phyloP scores from a whole-genome alignment of 2,113 vertebrate genomes.

The Zapornia atra region DNA sequence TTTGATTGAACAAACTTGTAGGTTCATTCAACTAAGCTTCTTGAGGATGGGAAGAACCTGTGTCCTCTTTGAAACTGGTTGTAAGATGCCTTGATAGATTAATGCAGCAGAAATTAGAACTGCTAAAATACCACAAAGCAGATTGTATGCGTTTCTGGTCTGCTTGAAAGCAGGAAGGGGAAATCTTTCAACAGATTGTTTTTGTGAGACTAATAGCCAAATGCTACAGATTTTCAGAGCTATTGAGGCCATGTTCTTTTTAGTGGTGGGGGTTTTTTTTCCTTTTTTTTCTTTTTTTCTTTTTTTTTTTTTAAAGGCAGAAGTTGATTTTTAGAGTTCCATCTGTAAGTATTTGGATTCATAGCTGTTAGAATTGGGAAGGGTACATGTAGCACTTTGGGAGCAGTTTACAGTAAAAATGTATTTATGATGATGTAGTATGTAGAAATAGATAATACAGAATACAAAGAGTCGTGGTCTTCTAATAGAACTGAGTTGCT shows the following conservation, averaged over 20 bases:
- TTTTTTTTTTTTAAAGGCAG: neutral
- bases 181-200: neutral
- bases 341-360: neutral
- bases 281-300: neutral
- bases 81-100: neutral
- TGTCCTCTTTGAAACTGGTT: neutral
- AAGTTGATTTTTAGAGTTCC: neutral
- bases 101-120: neutral
- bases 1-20: neutral
- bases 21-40: neutral
- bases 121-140: neutral
- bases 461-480: neutral
- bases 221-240: neutral
- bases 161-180: neutral
- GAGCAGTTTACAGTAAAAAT: neutral
- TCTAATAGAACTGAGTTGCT: neutral
- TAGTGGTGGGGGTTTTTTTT: neutral
- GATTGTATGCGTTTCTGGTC: neutral
- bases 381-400: neutral
- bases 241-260: neutral
- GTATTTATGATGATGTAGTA: neutral
- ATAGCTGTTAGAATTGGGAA: neutral
- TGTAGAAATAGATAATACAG: neutral
- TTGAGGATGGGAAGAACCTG: neutral
- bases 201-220: neutral